A percentile compares a stretch with the other conserved stretches of the same genome.
phyloP scores from a whole-genome alignment of 2,113 vertebrate species.

The Falco punctatus region DNA sequence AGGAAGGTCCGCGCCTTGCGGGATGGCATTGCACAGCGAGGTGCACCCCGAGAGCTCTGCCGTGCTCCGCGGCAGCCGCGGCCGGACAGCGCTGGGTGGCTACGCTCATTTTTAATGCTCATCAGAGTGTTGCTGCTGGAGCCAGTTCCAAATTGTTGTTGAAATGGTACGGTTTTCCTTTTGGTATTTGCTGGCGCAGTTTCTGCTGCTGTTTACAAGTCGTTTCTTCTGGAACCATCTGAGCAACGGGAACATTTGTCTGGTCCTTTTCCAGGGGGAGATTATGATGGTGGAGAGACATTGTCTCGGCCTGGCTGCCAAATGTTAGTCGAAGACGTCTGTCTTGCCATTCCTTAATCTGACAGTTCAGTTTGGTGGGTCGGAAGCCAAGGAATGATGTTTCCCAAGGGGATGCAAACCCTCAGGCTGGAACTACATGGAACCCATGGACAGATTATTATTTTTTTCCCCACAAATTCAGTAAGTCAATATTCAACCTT shows the following conservation, averaged over 20 bases:
- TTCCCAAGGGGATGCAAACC: neutral
- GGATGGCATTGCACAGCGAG: neutral
- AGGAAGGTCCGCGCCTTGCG: rapidly evolving
- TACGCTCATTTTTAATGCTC: neutral
- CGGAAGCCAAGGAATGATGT: neutral
- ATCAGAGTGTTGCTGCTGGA: neutral
- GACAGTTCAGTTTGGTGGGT: neutral
- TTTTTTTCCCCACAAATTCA: neutral
- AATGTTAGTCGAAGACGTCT: neutral
- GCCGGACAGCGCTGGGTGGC: neutral
- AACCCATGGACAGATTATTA: neutral
- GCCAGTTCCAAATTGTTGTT: neutral
- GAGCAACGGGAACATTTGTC: neutral
- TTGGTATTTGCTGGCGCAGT: neutral
- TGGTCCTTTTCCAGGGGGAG: constrained; percentile 20
- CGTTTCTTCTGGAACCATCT: neutral
- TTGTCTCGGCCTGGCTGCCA: neutral
- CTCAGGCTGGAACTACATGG: neutral
- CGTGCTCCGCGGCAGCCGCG: neutral
- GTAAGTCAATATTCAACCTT: constrained; percentile 44
- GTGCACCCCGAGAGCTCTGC: neutral
- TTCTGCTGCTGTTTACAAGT: neutral
- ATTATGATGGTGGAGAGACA: neutral
- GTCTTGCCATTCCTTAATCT: neutral
- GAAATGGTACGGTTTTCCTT: neutral